phyloP scores from a whole-genome alignment of 1,140 invertebrate species.

The Megathymus violae region DNA sequence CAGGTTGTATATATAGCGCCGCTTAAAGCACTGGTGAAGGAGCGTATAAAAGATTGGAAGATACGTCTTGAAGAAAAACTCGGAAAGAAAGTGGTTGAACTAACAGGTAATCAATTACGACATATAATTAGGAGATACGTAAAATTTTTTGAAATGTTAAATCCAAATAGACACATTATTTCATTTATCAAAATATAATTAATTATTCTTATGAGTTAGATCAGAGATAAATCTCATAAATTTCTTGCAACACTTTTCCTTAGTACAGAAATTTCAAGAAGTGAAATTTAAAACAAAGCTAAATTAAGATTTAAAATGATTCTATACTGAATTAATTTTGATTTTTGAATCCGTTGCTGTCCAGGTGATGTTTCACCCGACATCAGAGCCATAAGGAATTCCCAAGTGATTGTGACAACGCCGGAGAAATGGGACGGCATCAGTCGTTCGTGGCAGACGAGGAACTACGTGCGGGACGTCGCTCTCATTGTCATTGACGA shows the following conservation, averaged over 20 bases:
- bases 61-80: slow-evolving; percentile 92
- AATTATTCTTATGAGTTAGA: too few species aligned
- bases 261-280: too few species aligned
- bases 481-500: slow-evolving; percentile 98
- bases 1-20: slow-evolving; percentile 99
- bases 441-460: slow-evolving; percentile 97
- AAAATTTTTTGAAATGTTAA: too few species aligned
- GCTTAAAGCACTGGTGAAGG: slow-evolving; percentile 97
- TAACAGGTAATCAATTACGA: slow-evolving; percentile 92
- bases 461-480: slow-evolving; percentile 97
- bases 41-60: slow-evolving; percentile 98
- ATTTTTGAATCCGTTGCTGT: too few species aligned
- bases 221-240: too few species aligned
- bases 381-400: slow-evolving; percentile 91
- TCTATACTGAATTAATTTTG: too few species aligned
- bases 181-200: too few species aligned
- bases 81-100: slow-evolving; percentile 95
- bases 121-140: too few species aligned
- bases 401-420: slow-evolving; percentile 98
- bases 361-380: slow-evolving; percentile 96
- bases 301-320: too few species aligned
- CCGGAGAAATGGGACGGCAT: slow-evolving; percentile 99
- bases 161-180: too few species aligned
- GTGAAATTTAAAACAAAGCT: too few species aligned
- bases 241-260: too few species aligned